These are phyloP conservation scores for Nannobrachium achirus DNA, from an alignment of 2,113 vertebrate genomes.

Conservation along the genomic window DNA sequence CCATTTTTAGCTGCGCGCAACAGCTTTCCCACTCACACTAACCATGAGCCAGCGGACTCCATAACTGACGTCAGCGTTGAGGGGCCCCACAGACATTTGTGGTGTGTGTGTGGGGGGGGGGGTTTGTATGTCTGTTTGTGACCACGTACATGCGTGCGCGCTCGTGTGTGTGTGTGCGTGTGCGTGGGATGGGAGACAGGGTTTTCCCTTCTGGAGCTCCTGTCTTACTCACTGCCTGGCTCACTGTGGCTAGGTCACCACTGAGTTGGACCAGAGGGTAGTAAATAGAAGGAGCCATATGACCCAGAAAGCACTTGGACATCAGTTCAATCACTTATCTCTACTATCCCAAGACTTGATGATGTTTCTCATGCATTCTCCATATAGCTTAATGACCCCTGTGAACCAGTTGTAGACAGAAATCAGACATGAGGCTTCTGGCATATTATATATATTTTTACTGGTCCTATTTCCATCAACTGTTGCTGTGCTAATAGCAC, in stretches of 20 bases:
- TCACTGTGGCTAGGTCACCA: conserved; percentile 24
- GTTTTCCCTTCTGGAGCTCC: conserved; percentile 46
- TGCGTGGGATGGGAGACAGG: conserved; percentile 29
- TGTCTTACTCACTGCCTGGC: conserved; percentile 45
- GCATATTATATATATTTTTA: no score
- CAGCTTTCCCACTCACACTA: conserved; percentile 29
- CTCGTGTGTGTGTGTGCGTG: conserved; percentile 15
- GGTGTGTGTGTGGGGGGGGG: conserved; percentile 23
- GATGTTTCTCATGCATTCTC: background rate
- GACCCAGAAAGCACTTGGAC: background rate
- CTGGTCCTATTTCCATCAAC: no score
- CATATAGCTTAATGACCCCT: background rate
- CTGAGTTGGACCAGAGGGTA: conserved; percentile 11
- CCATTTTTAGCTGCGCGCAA: conserved; percentile 32
- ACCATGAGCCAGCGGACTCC: conserved; percentile 12
- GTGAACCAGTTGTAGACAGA: no score
- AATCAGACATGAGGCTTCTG: no score
- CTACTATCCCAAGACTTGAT: background rate
- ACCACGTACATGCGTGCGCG: conserved; percentile 12
- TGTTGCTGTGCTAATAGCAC: no score
- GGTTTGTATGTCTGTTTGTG: background rate
- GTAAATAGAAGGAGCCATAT: background rate
- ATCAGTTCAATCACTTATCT: background rate
- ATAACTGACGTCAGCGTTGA: conserved; percentile 21
- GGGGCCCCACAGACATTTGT: conserved; percentile 24